Conservation (phyloP, 1,140 invertebrate species). For the Diplogasteroides magnus region DNA sequence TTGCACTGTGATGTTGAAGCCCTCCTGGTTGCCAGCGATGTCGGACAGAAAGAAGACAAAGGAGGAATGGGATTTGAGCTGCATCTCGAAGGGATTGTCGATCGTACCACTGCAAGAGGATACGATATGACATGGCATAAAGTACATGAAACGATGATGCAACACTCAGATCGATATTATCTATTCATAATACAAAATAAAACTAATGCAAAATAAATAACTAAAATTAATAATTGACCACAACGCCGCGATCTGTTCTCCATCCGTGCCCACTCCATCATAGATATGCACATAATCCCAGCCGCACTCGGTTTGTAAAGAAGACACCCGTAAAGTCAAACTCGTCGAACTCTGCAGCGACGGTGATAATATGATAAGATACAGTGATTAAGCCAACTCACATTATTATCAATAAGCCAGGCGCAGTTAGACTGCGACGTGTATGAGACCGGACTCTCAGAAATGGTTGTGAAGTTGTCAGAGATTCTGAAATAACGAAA, state of each 20-base stretch:
- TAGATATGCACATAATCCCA: constrained; percentile 56
- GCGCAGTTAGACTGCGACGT: constrained; percentile 44
- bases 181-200: too few species aligned
- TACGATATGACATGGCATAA: too few species aligned
- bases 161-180: background rate
- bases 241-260: constrained; percentile 47
- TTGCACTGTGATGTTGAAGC: constrained; percentile 51
- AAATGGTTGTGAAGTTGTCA: constrained; percentile 24
- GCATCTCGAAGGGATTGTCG: constrained; percentile 35
- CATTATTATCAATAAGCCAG: constrained; percentile 45
- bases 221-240: constrained; percentile 41
- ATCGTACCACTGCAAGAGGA: constrained; percentile 23
- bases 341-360: background rate
- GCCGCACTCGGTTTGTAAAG: constrained; percentile 54
- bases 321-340: background rate
- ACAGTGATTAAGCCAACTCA: background rate
- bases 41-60: constrained; percentile 54
- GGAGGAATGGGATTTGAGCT: constrained; percentile 40
- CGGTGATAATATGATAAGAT: too few species aligned
- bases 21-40: constrained; percentile 49
- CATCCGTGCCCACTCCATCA: constrained; percentile 49
- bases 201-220: too few species aligned
- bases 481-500: constrained; percentile 29
- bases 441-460: constrained; percentile 45
- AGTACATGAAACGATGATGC: background rate